Conservation (phyloP, 2,888 invertebrate genomes). For the Torymus aiolomorphi region DNA sequence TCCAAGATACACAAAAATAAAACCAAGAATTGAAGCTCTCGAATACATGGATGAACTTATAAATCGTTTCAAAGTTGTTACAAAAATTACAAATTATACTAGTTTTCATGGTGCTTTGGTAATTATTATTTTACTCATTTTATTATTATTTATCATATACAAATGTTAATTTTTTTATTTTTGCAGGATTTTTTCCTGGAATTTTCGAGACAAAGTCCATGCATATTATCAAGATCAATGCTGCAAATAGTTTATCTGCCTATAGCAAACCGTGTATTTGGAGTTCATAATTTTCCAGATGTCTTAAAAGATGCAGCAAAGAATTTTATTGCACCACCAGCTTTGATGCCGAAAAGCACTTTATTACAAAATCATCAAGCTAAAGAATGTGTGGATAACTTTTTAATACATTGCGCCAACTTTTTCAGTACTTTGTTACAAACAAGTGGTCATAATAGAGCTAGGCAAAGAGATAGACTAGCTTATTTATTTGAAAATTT, state of each 20-base stretch:
- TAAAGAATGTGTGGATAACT: conserved; percentile 91
- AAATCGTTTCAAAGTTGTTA: conserved; percentile 87
- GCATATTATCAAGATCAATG: conserved; percentile 93
- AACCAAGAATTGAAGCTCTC: conserved; percentile 86
- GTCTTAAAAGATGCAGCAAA: conserved; percentile 90
- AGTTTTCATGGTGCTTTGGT: conserved; percentile 91
- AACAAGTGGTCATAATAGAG: conserved; percentile 95
- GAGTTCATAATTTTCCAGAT: conserved; percentile 83
- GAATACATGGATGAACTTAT: conserved; percentile 89
- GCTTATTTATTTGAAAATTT: conserved; percentile 94
- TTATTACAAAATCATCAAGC: conserved; percentile 84
- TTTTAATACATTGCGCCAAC: conserved; percentile 89
- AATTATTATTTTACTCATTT: conserved; percentile 60
- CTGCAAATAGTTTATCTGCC: conserved; percentile 87
- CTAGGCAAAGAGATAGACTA: conserved; percentile 95
- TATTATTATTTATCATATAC: conserved; percentile 11
- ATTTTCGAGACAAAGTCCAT: conserved; percentile 91
- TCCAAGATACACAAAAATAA: conserved; percentile 96
- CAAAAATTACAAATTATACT: conserved; percentile 86
- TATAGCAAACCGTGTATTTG: conserved; percentile 77
- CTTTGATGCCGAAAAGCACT: conserved; percentile 85
- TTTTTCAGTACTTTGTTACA: conserved; percentile 92
- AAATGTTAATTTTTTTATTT: conserved; percentile 52
- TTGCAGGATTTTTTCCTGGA: conserved; percentile 93
- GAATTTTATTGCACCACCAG: conserved; percentile 92